Evolutionary conservation across 2,797 vertebrate species (phyloP).

Genomic region (Sparidentex hasta): DNA sequence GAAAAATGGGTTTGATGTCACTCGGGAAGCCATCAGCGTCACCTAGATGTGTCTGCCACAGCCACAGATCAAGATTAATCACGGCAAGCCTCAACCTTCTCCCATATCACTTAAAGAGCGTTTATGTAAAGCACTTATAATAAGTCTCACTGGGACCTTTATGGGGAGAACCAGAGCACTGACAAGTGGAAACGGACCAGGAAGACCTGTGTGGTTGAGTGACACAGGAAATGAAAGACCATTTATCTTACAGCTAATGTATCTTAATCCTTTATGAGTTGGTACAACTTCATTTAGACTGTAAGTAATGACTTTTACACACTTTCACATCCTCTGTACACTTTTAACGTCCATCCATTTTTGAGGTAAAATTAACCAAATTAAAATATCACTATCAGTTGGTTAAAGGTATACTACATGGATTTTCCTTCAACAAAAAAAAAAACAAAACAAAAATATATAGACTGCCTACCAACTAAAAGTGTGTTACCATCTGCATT

Average conservation of each 20-base stretch:
- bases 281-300: neutral
- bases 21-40: conserved; percentile 38
- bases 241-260: neutral
- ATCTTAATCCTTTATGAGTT: neutral
- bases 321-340: no score
- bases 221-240: neutral
- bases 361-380: no score
- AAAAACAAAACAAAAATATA: no score
- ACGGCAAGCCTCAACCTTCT: conserved; percentile 22
- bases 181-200: conserved; percentile 14
- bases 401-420: no score
- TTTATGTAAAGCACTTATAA: conserved; percentile 50
- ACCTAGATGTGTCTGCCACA: conserved; percentile 18
- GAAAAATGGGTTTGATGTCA: conserved; percentile 53
- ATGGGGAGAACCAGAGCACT: conserved; percentile 22
- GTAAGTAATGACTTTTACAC: neutral
- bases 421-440: no score
- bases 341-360: no score
- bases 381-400: no score
- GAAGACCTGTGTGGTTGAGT: neutral
- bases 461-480: no score
- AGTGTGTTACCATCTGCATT: no score
- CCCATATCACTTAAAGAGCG: conserved; percentile 30
- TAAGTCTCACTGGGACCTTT: conserved; percentile 42
- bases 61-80: conserved; percentile 42